Evolutionary conservation across 2,888 invertebrate genomes (phyloP).

Genomic region (Dastarcus helophoroides): DNA sequence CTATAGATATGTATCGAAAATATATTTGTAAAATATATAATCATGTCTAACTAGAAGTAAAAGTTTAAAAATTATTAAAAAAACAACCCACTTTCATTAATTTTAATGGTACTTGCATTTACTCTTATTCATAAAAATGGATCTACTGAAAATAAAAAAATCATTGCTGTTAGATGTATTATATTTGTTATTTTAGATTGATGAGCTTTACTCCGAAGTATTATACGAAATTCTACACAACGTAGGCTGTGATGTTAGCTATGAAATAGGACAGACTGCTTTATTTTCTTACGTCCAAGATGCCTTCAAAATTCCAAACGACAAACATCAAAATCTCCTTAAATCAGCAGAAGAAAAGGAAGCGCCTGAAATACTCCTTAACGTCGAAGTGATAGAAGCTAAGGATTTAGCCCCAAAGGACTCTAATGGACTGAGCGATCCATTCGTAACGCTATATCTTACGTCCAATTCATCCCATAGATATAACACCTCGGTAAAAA

Average conservation of each 20-base stretch:
- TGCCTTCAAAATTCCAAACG: constrained; percentile 66
- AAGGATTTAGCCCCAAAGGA: constrained; percentile 77
- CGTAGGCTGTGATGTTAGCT: constrained; percentile 65
- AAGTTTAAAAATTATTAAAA: too few species aligned
- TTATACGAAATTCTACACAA: constrained; percentile 75
- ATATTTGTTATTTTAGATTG: constrained; percentile 49
- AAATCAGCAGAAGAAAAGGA: constrained; percentile 65
- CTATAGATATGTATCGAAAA: too few species aligned
- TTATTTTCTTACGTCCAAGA: constrained; percentile 69
- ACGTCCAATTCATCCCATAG: constrained; percentile 65
- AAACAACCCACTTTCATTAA: too few species aligned
- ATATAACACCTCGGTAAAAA: constrained; percentile 86
- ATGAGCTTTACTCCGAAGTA: constrained; percentile 75
- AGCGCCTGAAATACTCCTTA: constrained; percentile 72
- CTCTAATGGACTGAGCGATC: constrained; percentile 90
- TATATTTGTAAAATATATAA: too few species aligned
- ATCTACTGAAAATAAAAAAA: too few species aligned
- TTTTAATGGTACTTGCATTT: too few species aligned
- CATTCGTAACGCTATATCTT: constrained; percentile 87
- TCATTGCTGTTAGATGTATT: too few species aligned
- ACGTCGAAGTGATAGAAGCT: constrained; percentile 78
- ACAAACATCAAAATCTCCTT: constrained; percentile 60
- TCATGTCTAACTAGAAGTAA: too few species aligned
- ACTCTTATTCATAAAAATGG: too few species aligned
- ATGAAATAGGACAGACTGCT: constrained; percentile 55